These are phyloP conservation scores for Zingel zingel DNA, from an alignment of 2,113 vertebrate genomes.

Conservation along the genomic window DNA sequence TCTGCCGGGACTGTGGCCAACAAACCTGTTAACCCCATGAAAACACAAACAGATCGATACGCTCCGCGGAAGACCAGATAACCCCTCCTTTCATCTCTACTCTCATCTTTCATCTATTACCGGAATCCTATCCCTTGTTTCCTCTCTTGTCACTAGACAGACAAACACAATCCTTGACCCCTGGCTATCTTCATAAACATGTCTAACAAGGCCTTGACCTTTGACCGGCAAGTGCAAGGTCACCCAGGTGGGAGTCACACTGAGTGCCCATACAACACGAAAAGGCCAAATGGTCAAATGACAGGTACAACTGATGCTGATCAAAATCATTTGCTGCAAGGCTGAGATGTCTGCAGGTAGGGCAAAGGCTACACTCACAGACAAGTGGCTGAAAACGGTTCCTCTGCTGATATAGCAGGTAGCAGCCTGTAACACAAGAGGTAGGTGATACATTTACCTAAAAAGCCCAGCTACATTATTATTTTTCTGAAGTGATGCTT, in stretches of 20 bases:
- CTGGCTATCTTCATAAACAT: conserved; percentile 61
- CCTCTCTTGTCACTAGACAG: conserved; percentile 71
- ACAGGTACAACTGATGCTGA: background rate
- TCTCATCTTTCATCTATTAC: conserved; percentile 81
- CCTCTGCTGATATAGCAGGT: background rate
- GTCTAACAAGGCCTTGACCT: conserved; percentile 63
- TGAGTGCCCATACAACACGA: background rate
- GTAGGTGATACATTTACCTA: background rate
- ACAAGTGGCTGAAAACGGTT: background rate
- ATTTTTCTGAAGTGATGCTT: background rate
- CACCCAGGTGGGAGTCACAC: conserved; percentile 47
- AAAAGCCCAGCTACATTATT: background rate
- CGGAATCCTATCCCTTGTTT: conserved; percentile 77
- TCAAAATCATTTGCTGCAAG: conserved; percentile 8
- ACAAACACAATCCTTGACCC: conserved; percentile 71
- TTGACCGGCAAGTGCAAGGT: conserved; percentile 40
- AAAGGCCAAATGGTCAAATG: conserved; percentile 53
- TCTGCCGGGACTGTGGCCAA: conserved; percentile 75
- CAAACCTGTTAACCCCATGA: conserved; percentile 75
- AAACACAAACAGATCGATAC: conserved; percentile 81
- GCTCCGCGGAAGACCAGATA: conserved; percentile 69
- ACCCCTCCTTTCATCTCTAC: conserved; percentile 73
- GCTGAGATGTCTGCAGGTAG: background rate
- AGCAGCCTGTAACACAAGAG: background rate
- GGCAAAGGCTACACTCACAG: background rate